Evolutionary conservation across 2,888 invertebrate species (phyloP).

Genomic region (Thecophora atra): DNA sequence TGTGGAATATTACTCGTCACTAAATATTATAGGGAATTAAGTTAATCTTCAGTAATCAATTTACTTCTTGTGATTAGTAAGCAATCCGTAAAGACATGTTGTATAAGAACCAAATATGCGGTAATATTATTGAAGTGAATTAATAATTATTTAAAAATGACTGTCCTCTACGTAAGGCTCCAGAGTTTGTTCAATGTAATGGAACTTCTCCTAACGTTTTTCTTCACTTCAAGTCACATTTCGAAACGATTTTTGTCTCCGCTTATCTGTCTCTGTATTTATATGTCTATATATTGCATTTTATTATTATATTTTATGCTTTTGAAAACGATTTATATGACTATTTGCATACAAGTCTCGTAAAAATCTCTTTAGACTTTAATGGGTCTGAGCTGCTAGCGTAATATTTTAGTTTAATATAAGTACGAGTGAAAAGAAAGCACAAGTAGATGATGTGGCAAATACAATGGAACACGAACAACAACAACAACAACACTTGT

Average conservation of each 20-base stretch:
- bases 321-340: not conserved
- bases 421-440: not conserved
- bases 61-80: no score
- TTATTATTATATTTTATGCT: not conserved
- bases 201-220: not conserved
- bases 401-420: not conserved
- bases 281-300: not conserved
- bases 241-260: not conserved
- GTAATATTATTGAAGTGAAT: no score
- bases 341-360: not conserved
- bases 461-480: not conserved
- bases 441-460: not conserved
- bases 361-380: not conserved
- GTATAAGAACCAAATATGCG: no score
- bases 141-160: no score
- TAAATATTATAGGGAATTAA: no score
- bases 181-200: no score
- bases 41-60: no score
- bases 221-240: not conserved
- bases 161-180: no score
- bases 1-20: no score
- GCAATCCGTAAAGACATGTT: no score
- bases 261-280: not conserved
- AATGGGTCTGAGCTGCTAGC: conserved; percentile 11
- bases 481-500: not conserved